phyloP scores from a whole-genome alignment of 2,797 vertebrate genomes.

The Hypotaenidia philippensis region DNA sequence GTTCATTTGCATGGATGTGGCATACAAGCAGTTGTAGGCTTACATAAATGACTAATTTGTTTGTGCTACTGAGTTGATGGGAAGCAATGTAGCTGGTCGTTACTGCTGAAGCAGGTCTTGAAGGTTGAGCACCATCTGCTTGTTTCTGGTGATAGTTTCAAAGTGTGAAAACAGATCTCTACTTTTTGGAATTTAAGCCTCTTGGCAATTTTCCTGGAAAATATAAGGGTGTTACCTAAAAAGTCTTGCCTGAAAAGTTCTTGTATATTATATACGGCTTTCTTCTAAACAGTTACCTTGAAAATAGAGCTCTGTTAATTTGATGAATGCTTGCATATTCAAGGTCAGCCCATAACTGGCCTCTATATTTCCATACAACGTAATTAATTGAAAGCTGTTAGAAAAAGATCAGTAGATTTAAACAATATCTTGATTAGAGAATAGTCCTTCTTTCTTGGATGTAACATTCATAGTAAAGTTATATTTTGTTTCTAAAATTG shows the following conservation, averaged over 20 bases:
- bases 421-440: background rate
- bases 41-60: slow-evolving; percentile 21
- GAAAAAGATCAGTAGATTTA: background rate
- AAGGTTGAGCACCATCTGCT: slow-evolving; percentile 33
- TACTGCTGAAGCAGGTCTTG: slow-evolving; percentile 12
- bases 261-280: background rate
- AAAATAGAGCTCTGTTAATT: background rate
- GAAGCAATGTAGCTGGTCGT: background rate
- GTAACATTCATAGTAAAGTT: background rate
- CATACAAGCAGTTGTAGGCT: background rate
- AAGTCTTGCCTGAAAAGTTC: background rate
- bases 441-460: background rate
- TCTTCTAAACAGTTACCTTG: background rate
- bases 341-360: background rate
- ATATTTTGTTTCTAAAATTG: background rate
- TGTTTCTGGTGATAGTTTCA: slow-evolving; percentile 18
- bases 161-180: slow-evolving; percentile 20
- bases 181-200: background rate
- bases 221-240: background rate
- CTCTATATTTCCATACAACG: background rate
- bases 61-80: background rate
- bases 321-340: background rate
- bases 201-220: background rate
- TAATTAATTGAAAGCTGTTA: background rate
- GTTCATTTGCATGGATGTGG: background rate